Base-by-base conservation (phyloP, 2,888 invertebrate species). In the Tinea pellionella region DNA sequence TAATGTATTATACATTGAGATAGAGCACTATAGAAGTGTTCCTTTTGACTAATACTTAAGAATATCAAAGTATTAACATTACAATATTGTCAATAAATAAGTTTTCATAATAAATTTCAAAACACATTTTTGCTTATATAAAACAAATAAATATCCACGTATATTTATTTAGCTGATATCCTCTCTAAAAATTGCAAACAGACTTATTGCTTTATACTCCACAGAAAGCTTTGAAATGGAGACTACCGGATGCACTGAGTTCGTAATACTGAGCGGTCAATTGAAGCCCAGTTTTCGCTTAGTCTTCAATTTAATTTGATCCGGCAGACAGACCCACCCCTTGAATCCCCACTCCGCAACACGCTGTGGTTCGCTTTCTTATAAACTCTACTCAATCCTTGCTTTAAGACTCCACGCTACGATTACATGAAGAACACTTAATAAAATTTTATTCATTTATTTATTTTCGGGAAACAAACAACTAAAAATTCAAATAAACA, bases 241-340 rank as follows among this genome's bases (percentile, higher is more conserved):
- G 37, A 37, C 37, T 37, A n/a, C 37, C 16, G 24, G 53, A 53
- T 53, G 53, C 53, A 53, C 47, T 2, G 47, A 53, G 19, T 53
- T 24, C 24, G 24, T 53, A 53, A 24, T 18, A 53, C n/a, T 11
- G 53, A 24, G 53, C 53, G 53, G 53, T 53, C 53, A 53, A 53
- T 53, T 53, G 53, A 53, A 53, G 24, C 53, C 11, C 53, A 53
- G 66, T 69, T 74, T 73, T 69, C 72, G 76, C 74, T 75, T 72
- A 75, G 73, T 75, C 73, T 73, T 74, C 77, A 77, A 74, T 78
- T 78, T 78, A 76, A 79, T 79, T 79, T 75, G 72, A 78, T 75
- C 75, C 71, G 65, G 43, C 24, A 55, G 67, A 47, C 66, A 42
- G 59, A 59, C 62, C 61, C 61, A 19, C 41, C 51, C 30, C 59